These are phyloP conservation scores for Cyclophora punctaria DNA, from an alignment of 2,888 invertebrate species.

Conservation along the genomic window DNA sequence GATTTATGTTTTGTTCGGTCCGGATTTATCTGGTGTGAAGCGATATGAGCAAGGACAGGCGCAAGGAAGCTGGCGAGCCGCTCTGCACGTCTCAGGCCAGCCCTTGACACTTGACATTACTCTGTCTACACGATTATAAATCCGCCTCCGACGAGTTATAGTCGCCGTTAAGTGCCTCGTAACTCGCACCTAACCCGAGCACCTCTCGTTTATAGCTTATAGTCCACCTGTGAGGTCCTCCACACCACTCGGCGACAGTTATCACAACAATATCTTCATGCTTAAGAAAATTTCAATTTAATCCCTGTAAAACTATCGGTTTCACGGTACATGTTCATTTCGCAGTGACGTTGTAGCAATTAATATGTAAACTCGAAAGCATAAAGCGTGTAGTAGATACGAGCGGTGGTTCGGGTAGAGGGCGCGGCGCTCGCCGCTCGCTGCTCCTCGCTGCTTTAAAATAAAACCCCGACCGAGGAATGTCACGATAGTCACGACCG, in stretches of 20 bases:
- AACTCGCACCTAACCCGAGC: too few relatives aligned
- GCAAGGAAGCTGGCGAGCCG: neutral
- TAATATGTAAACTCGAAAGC: too few relatives aligned
- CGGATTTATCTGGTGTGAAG: neutral
- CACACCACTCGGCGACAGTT: neutral
- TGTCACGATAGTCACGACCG: conserved; percentile 22
- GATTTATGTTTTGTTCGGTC: neutral
- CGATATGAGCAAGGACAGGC: conserved; percentile 7
- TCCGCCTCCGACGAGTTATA: neutral
- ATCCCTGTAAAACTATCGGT: conserved; percentile 2
- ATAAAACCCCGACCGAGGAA: conserved; percentile 19
- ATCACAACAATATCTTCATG: conserved; percentile 8
- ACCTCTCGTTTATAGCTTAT: neutral
- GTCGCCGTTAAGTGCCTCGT: neutral
- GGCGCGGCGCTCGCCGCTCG: neutral
- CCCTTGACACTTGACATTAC: conserved; percentile 45
- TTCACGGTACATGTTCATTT: too few relatives aligned
- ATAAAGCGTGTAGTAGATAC: conserved; percentile 1
- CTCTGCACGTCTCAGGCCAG: conserved; percentile 22
- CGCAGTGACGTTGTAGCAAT: too few relatives aligned
- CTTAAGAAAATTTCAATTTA: neutral
- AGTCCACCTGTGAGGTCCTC: neutral
- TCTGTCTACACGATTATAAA: conserved; percentile 27
- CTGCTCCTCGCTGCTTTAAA: conserved; percentile 11
- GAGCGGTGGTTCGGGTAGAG: neutral